phyloP scores from a whole-genome alignment of 2,888 invertebrate species.

The Eupsilia transversa region DNA sequence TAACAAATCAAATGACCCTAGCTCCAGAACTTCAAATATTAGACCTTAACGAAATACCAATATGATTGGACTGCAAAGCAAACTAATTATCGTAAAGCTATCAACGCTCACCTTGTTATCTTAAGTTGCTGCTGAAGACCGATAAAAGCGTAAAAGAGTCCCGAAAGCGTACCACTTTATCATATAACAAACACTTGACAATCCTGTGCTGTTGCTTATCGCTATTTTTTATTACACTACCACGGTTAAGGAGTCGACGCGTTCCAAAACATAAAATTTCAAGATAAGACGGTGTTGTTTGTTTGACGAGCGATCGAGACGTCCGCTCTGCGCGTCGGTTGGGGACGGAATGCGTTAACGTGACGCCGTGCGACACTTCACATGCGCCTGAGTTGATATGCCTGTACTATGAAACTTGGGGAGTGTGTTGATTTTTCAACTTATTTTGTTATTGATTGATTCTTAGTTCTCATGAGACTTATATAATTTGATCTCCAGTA shows the following conservation, averaged over 20 bases:
- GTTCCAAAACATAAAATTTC: slow-evolving; percentile 76
- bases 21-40: slow-evolving; percentile 36
- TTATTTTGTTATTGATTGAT: slow-evolving; percentile 31
- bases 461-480: neutral
- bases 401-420: slow-evolving; percentile 63
- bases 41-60: slow-evolving; percentile 62
- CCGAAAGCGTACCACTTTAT: slow-evolving; percentile 79
- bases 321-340: slow-evolving; percentile 74
- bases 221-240: slow-evolving; percentile 79
- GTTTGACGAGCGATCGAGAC: slow-evolving; percentile 62
- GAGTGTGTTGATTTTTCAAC: slow-evolving; percentile 27
- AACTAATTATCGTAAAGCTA: slow-evolving; percentile 88
- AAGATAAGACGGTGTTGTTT: slow-evolving; percentile 72
- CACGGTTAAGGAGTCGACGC: slow-evolving; percentile 67
- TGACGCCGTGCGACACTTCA: slow-evolving; percentile 66
- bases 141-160: slow-evolving; percentile 78
- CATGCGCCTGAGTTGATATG: slow-evolving; percentile 79
- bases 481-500: neutral
- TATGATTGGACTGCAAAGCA: slow-evolving; percentile 68
- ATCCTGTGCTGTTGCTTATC: slow-evolving; percentile 73
- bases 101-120: slow-evolving; percentile 89
- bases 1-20: neutral
- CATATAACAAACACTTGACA: slow-evolving; percentile 84
- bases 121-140: slow-evolving; percentile 80
- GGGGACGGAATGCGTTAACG: slow-evolving; percentile 80